These are phyloP conservation scores for Dicrostonyx torquatus DNA, from an alignment of 2,797 vertebrate species.

Conservation along the genomic window DNA sequence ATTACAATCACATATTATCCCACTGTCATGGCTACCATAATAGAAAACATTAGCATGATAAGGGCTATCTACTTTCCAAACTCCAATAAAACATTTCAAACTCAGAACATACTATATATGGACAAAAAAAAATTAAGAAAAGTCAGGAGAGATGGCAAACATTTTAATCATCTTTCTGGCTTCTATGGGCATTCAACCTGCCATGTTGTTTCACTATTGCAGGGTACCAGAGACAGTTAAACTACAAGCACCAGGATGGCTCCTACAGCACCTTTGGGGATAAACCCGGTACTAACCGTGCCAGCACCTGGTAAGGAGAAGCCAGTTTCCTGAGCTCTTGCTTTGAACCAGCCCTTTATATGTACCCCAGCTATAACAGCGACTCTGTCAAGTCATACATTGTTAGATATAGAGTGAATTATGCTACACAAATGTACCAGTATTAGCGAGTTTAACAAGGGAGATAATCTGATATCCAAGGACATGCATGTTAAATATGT, in stretches of 20 bases:
- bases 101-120: background rate
- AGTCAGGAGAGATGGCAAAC: background rate
- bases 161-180: background rate
- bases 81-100: conserved; percentile 6
- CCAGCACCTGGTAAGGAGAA: conserved; percentile 92
- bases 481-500: background rate
- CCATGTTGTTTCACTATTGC: conserved; percentile 25
- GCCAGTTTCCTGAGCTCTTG: background rate
- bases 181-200: background rate
- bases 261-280: conserved; percentile 94
- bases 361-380: background rate
- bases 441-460: background rate
- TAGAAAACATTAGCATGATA: background rate
- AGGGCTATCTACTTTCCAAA: background rate
- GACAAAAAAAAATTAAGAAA: conserved; percentile 1
- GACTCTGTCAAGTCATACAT: background rate
- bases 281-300: conserved; percentile 64
- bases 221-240: conserved; percentile 94
- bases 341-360: background rate
- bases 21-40: background rate
- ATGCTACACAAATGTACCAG: background rate
- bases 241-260: conserved; percentile 92
- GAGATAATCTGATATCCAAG: background rate
- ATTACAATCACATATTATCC: background rate
- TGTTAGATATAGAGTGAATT: background rate